Percentiles rank a stretch among this genome's conserved stretches.
phyloP scores from a whole-genome alignment of 2,797 vertebrate species.

The Melanotaenia trifasciata region DNA sequence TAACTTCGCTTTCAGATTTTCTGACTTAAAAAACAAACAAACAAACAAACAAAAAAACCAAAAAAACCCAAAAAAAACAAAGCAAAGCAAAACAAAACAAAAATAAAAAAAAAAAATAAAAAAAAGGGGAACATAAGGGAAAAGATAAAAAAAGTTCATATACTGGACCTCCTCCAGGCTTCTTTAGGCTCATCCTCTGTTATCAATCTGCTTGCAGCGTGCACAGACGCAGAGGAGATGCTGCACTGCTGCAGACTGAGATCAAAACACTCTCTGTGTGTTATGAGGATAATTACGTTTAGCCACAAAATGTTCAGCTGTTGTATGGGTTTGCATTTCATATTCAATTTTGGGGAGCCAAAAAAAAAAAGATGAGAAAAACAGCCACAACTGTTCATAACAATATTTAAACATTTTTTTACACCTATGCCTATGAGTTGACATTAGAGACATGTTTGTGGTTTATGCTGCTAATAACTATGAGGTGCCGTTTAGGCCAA shows the following conservation, averaged over 20 bases:
- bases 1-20: too few relatives aligned
- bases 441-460: background rate
- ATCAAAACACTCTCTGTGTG: slow-evolving; percentile 6
- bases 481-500: too few relatives aligned
- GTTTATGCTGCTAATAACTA: background rate
- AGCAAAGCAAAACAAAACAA: too few relatives aligned
- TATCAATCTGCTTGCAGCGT: slow-evolving; percentile 4
- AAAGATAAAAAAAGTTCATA: background rate
- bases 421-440: background rate
- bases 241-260: slow-evolving; percentile 4
- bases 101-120: background rate
- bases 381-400: background rate
- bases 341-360: background rate
- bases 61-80: too few relatives aligned
- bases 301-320: slow-evolving; percentile 3
- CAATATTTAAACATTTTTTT: background rate
- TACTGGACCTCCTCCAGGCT: slow-evolving; percentile 2
- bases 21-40: too few relatives aligned
- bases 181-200: slow-evolving; percentile 1
- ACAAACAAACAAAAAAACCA: too few relatives aligned
- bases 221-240: background rate
- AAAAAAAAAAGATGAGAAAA: background rate
- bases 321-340: background rate
- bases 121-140: background rate
- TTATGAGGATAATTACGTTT: slow-evolving; percentile 11